These are phyloP conservation scores for Spongilla lacustris DNA, from an alignment of 37 sponge, comb jelly and placozoan species.

Conservation along the genomic window DNA sequence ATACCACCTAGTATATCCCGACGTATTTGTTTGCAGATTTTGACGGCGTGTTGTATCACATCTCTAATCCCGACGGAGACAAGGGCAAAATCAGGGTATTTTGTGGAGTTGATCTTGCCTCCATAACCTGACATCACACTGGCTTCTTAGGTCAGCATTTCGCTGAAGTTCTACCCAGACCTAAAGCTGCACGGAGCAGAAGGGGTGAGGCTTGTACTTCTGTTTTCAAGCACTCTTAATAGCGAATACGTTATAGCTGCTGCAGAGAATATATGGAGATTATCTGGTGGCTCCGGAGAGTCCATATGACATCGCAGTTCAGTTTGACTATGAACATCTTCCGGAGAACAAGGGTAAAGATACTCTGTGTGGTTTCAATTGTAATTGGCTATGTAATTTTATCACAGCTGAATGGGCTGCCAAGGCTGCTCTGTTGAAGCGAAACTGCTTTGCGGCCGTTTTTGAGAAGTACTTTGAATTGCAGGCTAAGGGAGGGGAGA, in stretches of 20 bases:
- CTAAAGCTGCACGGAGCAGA: conserved; percentile 86
- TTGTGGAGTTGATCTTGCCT: neutral
- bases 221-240: neutral
- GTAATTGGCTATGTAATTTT: neutral
- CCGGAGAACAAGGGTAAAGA: conserved; percentile 82
- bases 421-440: conserved; percentile 88
- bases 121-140: neutral
- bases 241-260: conserved; percentile 44
- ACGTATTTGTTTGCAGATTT: conserved; percentile 67
- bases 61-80: conserved; percentile 92
- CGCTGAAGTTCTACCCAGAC: conserved; percentile 90
- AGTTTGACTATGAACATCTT: conserved; percentile 84
- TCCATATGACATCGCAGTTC: conserved; percentile 85
- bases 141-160: conserved; percentile 80
- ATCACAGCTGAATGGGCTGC: conserved; percentile 69
- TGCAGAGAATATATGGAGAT: conserved; percentile 73
- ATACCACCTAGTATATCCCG: neutral
- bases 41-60: conserved; percentile 93
- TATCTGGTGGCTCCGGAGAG: conserved; percentile 59
- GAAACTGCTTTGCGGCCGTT: conserved; percentile 97
- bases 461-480: conserved; percentile 95
- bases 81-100: conserved; percentile 81
- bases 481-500: conserved; percentile 67
- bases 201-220: conserved; percentile 49
- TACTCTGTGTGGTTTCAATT: neutral